Evolutionary conservation across 2,113 vertebrate species (phyloP).

Genomic region (Rhea pennata): DNA sequence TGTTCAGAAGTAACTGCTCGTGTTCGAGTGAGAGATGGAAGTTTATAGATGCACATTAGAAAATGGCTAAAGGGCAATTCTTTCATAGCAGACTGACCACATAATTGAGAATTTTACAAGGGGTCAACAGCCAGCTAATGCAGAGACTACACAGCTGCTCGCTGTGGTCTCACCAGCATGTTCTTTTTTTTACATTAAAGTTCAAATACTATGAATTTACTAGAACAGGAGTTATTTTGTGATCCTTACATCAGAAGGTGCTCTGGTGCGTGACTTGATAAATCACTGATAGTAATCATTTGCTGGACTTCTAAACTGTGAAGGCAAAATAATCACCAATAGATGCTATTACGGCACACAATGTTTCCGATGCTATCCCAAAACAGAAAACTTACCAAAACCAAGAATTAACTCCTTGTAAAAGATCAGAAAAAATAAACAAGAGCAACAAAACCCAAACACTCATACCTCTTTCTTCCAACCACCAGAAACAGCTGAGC

Average conservation of each 20-base stretch:
- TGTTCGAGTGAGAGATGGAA: not conserved
- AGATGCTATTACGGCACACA: rapidly evolving
- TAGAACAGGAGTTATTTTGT: not conserved
- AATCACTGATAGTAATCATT: not conserved
- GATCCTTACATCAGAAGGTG: not conserved
- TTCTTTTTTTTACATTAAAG: not conserved
- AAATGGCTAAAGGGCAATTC: rapidly evolving
- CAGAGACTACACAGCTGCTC: not conserved
- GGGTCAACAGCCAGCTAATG: rapidly evolving
- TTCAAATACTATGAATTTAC: not conserved
- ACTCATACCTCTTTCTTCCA: not conserved
- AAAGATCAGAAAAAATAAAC: not conserved
- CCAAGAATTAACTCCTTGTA: not conserved
- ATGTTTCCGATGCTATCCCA: not conserved
- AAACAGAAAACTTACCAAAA: not conserved
- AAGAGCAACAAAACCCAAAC: not conserved
- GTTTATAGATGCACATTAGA: rapidly evolving
- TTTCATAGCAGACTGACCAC: not conserved
- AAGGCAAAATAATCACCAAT: rapidly evolving
- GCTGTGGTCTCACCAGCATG: rapidly evolving
- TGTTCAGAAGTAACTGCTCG: rapidly evolving
- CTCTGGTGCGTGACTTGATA: not conserved
- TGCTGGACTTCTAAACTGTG: not conserved
- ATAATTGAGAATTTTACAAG: not conserved
- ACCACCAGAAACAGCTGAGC: not conserved